phyloP scores from a whole-genome alignment of 2,797 vertebrate genomes.

The Xenentodon cancila region DNA sequence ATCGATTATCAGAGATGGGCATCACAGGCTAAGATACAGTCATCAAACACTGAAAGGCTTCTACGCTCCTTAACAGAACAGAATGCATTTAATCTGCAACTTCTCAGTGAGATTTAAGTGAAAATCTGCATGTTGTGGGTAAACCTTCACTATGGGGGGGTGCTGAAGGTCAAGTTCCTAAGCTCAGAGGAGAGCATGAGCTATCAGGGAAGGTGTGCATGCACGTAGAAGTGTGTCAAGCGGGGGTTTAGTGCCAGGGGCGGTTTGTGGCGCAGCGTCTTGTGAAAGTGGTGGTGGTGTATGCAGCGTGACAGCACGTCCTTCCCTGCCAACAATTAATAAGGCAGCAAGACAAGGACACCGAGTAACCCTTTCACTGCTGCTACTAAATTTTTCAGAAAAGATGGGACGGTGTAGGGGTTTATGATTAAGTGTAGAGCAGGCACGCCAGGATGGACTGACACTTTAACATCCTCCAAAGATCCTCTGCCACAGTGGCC shows the following conservation, averaged over 20 bases:
- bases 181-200: slow-evolving; percentile 20
- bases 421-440: slow-evolving; percentile 58
- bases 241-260: background rate
- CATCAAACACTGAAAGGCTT: slow-evolving; percentile 41
- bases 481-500: background rate
- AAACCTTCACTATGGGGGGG: background rate
- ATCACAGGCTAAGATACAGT: slow-evolving; percentile 59
- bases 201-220: slow-evolving; percentile 19
- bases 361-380: slow-evolving; percentile 66
- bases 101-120: slow-evolving; percentile 9
- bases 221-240: slow-evolving; percentile 33
- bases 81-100: slow-evolving; percentile 24
- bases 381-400: slow-evolving; percentile 67
- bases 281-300: slow-evolving; percentile 46
- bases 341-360: slow-evolving; percentile 63
- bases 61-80: slow-evolving; percentile 22
- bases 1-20: slow-evolving; percentile 70
- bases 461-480: slow-evolving; percentile 5
- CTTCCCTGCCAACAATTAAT: slow-evolving; percentile 68
- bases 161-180: slow-evolving; percentile 38
- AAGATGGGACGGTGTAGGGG: slow-evolving; percentile 53
- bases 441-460: slow-evolving; percentile 24
- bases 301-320: slow-evolving; percentile 54
- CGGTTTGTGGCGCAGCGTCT: slow-evolving; percentile 39
- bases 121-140: slow-evolving; percentile 17